phyloP scores from a whole-genome alignment of 2,113 vertebrate genomes.

The Andinoacara biseriatus region DNA sequence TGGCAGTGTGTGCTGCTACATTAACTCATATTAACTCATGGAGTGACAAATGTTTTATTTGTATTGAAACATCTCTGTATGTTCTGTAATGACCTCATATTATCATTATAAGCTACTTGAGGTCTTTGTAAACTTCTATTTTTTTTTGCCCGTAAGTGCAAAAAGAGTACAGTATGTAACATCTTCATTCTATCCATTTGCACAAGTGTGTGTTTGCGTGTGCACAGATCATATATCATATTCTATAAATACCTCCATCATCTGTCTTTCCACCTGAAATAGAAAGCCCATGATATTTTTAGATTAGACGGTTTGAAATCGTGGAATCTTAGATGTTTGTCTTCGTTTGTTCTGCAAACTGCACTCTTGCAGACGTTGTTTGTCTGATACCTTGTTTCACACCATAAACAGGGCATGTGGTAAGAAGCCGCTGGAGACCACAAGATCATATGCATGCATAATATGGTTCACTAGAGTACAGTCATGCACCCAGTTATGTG shows the following conservation, averaged over 20 bases:
- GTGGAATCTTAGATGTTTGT: neutral
- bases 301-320: neutral
- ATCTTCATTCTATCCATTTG: fast-evolving
- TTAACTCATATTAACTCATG: no score
- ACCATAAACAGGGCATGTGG: neutral
- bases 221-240: neutral
- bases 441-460: neutral
- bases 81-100: no score
- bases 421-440: neutral
- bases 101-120: neutral
- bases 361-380: neutral
- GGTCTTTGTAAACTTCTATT: neutral
- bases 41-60: no score
- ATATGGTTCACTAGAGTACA: neutral
- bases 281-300: neutral
- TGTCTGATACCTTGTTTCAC: neutral
- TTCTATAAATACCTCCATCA: neutral
- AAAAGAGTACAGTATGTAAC: neutral
- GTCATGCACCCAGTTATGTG: neutral
- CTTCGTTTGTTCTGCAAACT: neutral
- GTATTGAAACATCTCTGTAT: no score
- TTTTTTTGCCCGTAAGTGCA: neutral
- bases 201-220: neutral
- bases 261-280: neutral
- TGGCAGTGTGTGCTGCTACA: no score